A percentile compares a stretch with the other conserved stretches of the same genome.
Conservation (phyloP, 2,888 invertebrate species). For the Andrena praecox region DNA sequence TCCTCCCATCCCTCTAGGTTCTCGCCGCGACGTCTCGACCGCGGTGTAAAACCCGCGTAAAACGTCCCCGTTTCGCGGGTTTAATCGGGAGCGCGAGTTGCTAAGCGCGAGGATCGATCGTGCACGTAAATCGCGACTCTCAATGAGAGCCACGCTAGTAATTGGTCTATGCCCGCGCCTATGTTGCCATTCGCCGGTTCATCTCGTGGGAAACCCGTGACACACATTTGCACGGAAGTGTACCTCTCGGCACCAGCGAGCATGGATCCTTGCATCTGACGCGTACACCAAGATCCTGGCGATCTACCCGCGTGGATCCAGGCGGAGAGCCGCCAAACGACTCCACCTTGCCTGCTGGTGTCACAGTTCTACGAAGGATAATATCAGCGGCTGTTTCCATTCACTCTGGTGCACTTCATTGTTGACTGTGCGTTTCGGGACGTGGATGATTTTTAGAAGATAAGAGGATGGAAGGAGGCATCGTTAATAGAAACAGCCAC, state of each 20-base stretch:
- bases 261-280: constrained; percentile 64
- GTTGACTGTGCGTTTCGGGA: too few species aligned
- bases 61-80: constrained; percentile 5
- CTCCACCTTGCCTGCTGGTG: constrained; percentile 1
- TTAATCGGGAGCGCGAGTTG: constrained; percentile 34
- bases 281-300: constrained; percentile 51
- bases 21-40: too few species aligned
- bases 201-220: constrained; percentile 80
- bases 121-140: constrained; percentile 66
- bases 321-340: constrained; percentile 16
- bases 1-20: too few species aligned
- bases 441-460: too few species aligned
- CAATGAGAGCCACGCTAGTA: constrained; percentile 67
- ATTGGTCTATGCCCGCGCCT: constrained; percentile 74
- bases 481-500: too few species aligned
- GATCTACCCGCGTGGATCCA: constrained; percentile 29
- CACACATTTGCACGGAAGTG: constrained; percentile 78
- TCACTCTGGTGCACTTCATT: too few species aligned
- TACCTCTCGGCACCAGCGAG: constrained; percentile 50
- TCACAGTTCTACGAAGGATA: too few species aligned
- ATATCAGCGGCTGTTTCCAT: too few species aligned
- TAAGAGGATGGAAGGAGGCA: too few species aligned
- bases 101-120: constrained; percentile 46
- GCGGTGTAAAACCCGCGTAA: background rate
- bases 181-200: constrained; percentile 71